Base-by-base conservation (phyloP, 2,113 vertebrate species). In the Pseudorectes ferrugineus region DNA sequence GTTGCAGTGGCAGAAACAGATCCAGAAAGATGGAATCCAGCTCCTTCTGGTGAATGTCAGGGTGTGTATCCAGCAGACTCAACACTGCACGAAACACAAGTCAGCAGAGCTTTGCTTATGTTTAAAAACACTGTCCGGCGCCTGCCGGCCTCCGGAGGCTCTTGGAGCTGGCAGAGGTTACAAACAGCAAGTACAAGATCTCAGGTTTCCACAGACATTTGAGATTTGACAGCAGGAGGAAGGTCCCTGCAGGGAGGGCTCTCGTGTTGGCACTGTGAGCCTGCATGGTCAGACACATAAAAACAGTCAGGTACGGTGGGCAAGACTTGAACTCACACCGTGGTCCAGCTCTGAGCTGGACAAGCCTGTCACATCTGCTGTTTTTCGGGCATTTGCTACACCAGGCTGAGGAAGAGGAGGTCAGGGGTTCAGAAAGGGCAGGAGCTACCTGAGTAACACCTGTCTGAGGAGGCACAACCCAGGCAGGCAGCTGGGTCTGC, bases 11-110 rank as follows among this genome's bases (percentile, higher is more conserved):
- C 48, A 88, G 36, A 89, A 95, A 85, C 61, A 57, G 35, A 72
- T 14, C 52, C 74, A 85, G 61, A 36, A 57, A 52, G 73, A 78
- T 14, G 25, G 52, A 96, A 88, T 75, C 66, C 95, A 93, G 92
- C 62, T 82, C 87, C 85, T 92, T 43, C 95, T 96, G 92, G 77
- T 55, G 52, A 93, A 48, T 42, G 66, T 91, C 92, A 87, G 76
- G 1, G 0, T 2, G 29, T 1, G 8, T 10, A 81, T 74, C 61
- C 93, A 95, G 73, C 65, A 66, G 55, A 51, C 59, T 62, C 2
- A 2, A 81, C 3, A 2, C 55, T 8, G 3, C 46, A 28, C 2
- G 2, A 21, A 54, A 74, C 2, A 3, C 35, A 38, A 87, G 61
- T 38, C 76, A 87, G 55, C 76, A 84, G 72, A 2, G 5, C 61